Evolutionary conservation across 2,797 vertebrate species (phyloP).

Genomic region (Cyprinella venusta): DNA sequence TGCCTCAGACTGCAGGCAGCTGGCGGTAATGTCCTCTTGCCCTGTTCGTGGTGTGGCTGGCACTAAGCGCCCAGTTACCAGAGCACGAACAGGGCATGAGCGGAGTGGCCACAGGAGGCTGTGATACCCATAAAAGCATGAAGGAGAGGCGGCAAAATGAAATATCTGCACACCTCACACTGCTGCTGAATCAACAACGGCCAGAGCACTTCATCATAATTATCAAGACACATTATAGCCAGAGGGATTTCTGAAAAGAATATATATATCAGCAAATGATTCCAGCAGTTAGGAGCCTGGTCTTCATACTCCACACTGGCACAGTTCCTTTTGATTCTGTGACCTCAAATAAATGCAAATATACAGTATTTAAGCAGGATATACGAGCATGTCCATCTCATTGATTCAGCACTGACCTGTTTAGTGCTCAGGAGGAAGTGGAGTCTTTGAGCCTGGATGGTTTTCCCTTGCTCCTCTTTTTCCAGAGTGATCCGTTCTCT

Average conservation of each 20-base stretch:
- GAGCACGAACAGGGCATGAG: conserved; percentile 21
- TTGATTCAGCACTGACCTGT: conserved; percentile 91
- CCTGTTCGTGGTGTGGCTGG: conserved; percentile 39
- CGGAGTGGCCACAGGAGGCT: conserved; percentile 52
- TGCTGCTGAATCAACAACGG: conserved; percentile 92
- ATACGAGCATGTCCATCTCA: conserved; percentile 81
- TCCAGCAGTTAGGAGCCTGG: conserved; percentile 2
- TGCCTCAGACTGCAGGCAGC: conserved; percentile 53
- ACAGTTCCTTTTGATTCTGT: background rate
- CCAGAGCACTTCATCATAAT: conserved; percentile 92
- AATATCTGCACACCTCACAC: conserved; percentile 70
- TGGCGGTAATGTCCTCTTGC: conserved; percentile 53
- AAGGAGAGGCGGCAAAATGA: conserved; percentile 74
- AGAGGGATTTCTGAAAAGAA: conserved; percentile 81
- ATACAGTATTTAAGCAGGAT: background rate
- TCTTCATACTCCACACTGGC: conserved; percentile 3
- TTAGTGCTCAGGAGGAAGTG: conserved; percentile 95
- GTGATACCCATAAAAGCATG: conserved; percentile 71
- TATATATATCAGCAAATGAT: conserved; percentile 46
- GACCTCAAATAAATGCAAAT: conserved; percentile 4
- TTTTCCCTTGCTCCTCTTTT: conserved; percentile 78
- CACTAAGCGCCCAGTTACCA: conserved; percentile 25
- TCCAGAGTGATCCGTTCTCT: conserved; percentile 74
- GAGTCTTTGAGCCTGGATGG: conserved; percentile 81
- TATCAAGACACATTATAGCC: conserved; percentile 83